Conservation (phyloP, 2,113 vertebrate genomes). For the Microcebus tavaratra region DNA sequence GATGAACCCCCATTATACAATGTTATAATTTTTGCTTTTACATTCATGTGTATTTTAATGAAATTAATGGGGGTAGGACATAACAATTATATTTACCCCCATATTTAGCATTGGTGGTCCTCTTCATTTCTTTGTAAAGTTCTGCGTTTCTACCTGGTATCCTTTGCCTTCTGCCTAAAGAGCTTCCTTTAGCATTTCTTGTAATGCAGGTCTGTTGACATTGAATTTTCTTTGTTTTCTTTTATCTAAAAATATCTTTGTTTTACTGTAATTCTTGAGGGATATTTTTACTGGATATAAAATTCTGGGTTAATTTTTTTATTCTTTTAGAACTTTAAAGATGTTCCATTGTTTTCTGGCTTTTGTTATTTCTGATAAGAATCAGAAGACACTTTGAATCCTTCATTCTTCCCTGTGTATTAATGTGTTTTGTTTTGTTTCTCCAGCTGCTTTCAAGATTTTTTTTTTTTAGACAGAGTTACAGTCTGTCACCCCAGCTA, state of each 20-base stretch:
- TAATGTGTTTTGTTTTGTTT: background rate
- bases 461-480: too few relatives aligned
- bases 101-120: background rate
- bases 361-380: background rate
- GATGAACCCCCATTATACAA: background rate
- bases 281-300: background rate
- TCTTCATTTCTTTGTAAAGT: background rate
- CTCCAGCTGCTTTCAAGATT: background rate
- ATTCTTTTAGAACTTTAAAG: background rate
- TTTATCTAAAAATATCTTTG: background rate
- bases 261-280: background rate
- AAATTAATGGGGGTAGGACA: background rate
- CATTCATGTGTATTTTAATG: background rate
- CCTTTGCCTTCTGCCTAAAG: background rate
- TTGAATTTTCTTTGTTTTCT: background rate
- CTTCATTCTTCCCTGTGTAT: background rate
- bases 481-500: too few relatives aligned
- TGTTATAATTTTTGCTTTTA: background rate
- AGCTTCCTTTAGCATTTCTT: background rate
- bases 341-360: background rate
- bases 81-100: background rate
- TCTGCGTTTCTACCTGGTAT: background rate
- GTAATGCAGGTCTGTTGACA: background rate
- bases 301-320: background rate
- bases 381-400: background rate